Percentiles rank a stretch among this genome's conserved stretches.
These are phyloP conservation scores for Nezara viridula DNA, from an alignment of 2,888 invertebrate species.

Conservation along the genomic window DNA sequence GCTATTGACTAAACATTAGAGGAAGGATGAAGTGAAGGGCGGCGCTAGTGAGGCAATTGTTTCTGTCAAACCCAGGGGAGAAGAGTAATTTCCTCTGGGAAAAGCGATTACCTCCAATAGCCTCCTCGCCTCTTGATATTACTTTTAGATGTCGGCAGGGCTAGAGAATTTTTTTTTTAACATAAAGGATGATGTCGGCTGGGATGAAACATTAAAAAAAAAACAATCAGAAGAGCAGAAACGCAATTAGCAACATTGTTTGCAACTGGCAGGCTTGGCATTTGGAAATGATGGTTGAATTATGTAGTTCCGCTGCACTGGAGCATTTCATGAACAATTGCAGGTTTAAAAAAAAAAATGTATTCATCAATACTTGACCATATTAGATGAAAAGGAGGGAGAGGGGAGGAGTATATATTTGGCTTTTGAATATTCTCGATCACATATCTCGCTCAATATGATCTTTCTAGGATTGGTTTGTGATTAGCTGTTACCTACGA, in stretches of 20 bases:
- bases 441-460: neutral
- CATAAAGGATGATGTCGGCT: conserved; percentile 1
- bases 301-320: neutral
- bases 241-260: conserved; percentile 19
- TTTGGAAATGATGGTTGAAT: neutral
- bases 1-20: conserved; percentile 49
- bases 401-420: too few species aligned
- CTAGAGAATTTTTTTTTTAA: conserved; percentile 12
- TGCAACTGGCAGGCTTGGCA: neutral
- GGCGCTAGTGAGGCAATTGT: conserved; percentile 50
- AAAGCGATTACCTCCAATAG: conserved; percentile 51
- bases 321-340: neutral
- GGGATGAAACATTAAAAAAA: conserved; percentile 14
- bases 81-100: conserved; percentile 44
- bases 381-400: too few species aligned
- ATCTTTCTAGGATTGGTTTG: neutral
- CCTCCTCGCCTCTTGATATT: conserved; percentile 33
- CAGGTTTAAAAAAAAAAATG: neutral
- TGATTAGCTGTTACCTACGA: neutral
- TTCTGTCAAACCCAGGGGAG: conserved; percentile 48
- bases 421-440: neutral
- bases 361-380: too few species aligned
- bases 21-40: conserved; percentile 45
- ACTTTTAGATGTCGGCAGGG: conserved; percentile 24
- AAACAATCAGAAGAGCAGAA: neutral